phyloP scores from a whole-genome alignment of 2,797 vertebrate species.

The Acrossocheilus fasciatus region DNA sequence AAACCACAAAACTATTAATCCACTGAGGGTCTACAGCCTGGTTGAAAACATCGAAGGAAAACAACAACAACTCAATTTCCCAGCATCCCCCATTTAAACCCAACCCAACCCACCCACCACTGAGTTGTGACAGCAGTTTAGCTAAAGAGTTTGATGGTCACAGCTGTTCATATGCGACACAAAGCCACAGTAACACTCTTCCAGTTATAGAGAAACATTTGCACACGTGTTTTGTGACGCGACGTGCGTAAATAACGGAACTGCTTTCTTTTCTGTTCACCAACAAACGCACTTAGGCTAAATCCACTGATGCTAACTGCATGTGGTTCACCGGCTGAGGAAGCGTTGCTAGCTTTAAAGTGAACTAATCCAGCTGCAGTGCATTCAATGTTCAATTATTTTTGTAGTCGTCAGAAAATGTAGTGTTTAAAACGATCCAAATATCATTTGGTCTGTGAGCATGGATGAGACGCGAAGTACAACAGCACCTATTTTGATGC shows the following conservation, averaged over 20 bases:
- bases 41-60: not conserved
- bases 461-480: not conserved
- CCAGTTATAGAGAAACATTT: not conserved
- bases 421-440: not conserved
- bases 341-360: not conserved
- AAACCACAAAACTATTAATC: not conserved
- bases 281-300: not conserved
- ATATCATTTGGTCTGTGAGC: not conserved
- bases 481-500: not conserved
- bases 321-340: not conserved
- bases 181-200: not conserved
- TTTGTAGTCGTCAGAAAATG: too few species aligned
- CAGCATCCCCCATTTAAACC: not conserved
- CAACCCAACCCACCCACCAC: not conserved
- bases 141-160: not conserved
- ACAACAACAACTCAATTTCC: constrained; percentile 10
- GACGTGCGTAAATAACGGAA: not conserved
- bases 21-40: not conserved
- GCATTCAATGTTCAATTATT: not conserved
- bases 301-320: constrained; percentile 19
- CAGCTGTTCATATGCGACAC: not conserved
- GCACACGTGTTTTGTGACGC: not conserved
- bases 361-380: not conserved
- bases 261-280: not conserved
- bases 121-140: not conserved